Evolutionary conservation across 2,888 invertebrate genomes (phyloP), one percentile per base, ranked within the genome.

Genomic region (Byasa hedistus): DNA sequence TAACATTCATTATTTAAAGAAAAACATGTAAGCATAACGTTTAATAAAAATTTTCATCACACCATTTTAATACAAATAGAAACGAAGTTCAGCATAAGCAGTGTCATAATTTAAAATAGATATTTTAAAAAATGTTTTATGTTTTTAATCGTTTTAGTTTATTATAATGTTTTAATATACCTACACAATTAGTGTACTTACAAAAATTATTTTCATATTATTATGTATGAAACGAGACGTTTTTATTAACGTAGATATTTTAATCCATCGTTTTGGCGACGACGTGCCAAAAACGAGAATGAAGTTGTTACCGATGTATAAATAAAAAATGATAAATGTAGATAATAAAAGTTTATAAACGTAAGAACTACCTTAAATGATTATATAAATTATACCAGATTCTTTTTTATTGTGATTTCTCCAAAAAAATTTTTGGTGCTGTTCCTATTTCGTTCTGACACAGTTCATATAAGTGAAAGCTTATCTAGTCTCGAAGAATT

Each of bases 301-400:
- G 39, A 62, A 57, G 22, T 62, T 59, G 66, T 66, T 66, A 66
- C 66, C 66, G 62, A 80, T 82, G 12, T 12, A 80, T 77, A 70
- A 19, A 70, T 69, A 57, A 65, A 61, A 63, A 44, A 22, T 74
- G 75, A 76, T 78, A 74, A 76, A 72, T 60, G 71, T 73, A 73
- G 67, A 73, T 58, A 69, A 72, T 70, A 71, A 69, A 64, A 70
- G 69, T 73, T 27, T 51, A 39, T 52, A 61, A 51, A 63, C 44
- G 24, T 63, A 36, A 52, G 39, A 27, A 39, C 17, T 63, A 12
- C 15, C 12, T 39, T 39, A 2, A 39, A 15, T 15, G 12, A 15
- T 39, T 12, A 39, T 39, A 3, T 39, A 39, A 15, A 39, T 17
- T 39, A 55, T 48, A 55, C 27, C 58, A 36, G 22, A 48, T 61